Evolutionary conservation across 2,888 invertebrate species (phyloP), one percentile per base, ranked within the genome.

Genomic region (Smittia aterrima): DNA sequence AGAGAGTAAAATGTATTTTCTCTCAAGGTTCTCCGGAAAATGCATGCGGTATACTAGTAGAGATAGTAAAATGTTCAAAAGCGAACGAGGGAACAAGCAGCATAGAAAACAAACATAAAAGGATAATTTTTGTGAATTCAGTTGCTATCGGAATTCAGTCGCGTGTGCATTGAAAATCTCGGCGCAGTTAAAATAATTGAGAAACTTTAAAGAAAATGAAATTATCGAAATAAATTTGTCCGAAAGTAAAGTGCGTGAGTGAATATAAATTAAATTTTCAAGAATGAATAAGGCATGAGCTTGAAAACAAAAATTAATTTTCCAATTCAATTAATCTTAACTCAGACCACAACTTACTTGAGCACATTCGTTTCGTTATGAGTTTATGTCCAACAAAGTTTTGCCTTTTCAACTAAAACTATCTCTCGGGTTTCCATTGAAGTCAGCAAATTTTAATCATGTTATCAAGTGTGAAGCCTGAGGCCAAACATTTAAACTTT

Each of bases 41-140:
- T 62, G 72, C 72, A 72, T 72, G 18, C 22, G n/a, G 47, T 66
- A 47, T 27, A 53, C 70, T 22, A 22, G 24, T 72, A 72, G 72
- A 72, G 72, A 72, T 72, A 72, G 72, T 72, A 54, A 71, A 71
- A 71, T 71, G 70, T 40, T 71, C 16, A 22, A 7, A 58, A 58
- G 58, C 58, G 58, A 58, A 58, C 58, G 70, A 68, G 66, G 41
- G 67, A 68, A 68, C 20, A 58, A 72, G 58, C 38, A 32, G 66
- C 20, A 66, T 72, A 72, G 72, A 72, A 72, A 72, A 62, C 72
- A 72, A 72, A 72, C 72, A 72, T 72, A 72, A 72, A 53, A 72
- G 72, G 72, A 72, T 72, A 72, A 62, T 54, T 58, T 71, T 72
- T 54, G 54, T 70, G 70, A 70, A 70, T 54, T 70, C 70, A 72